Percentiles rank a stretch among this genome's conserved stretches.
These are phyloP conservation scores for Ceryle rudis DNA, from an alignment of 2,797 vertebrate species.

Conservation along the genomic window DNA sequence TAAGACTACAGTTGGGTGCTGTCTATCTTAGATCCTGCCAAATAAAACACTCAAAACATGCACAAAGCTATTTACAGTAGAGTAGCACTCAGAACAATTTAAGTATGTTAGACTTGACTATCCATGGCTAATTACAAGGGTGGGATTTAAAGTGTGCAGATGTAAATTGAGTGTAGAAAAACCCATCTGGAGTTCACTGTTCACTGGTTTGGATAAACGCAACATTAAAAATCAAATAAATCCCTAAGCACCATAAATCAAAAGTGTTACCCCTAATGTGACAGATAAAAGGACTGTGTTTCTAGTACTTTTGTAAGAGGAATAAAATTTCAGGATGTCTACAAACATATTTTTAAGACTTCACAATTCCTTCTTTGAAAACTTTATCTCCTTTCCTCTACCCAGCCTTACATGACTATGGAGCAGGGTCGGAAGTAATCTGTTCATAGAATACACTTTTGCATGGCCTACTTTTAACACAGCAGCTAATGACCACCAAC, in stretches of 20 bases:
- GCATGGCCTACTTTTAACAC: background rate
- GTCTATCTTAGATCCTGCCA: background rate
- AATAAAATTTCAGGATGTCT: background rate
- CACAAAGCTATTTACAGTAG: background rate
- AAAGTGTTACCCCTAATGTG: background rate
- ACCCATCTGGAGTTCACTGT: constrained; percentile 24
- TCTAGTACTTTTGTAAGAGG: background rate
- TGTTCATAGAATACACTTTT: background rate
- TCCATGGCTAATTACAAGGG: constrained; percentile 24
- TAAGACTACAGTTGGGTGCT: background rate
- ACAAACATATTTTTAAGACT: background rate
- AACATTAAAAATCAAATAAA: constrained; percentile 47
- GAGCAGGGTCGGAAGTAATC: background rate
- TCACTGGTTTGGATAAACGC: constrained; percentile 19
- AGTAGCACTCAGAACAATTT: background rate
- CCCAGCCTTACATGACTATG: background rate
- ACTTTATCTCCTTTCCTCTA: background rate
- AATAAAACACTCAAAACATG: background rate
- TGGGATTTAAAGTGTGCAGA: constrained; percentile 26
- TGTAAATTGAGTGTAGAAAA: constrained; percentile 4
- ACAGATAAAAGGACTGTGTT: background rate
- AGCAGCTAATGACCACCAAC: background rate
- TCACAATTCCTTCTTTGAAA: background rate
- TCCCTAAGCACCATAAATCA: constrained; percentile 7
- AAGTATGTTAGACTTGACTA: background rate